Base-by-base conservation (phyloP, 2,797 vertebrate species). In the Pitangus sulphuratus region DNA sequence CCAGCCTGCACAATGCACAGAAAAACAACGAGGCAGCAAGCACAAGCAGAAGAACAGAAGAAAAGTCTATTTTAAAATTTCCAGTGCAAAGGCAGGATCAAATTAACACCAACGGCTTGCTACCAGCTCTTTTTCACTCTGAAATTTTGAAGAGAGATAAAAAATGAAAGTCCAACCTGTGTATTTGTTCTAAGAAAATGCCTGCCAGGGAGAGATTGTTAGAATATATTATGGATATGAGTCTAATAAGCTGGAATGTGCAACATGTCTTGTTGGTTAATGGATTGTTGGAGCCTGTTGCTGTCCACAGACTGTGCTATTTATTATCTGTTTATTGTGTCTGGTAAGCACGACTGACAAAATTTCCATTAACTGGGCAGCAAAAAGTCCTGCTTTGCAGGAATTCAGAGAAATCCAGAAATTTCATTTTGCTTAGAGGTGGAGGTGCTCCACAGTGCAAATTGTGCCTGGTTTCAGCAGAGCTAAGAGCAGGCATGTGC, bases 401-500 rank as follows among this genome's bases (percentile, higher is more conserved):
- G 61, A 86, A 57, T 84, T 76, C 16, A 8, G 48, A 84, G 60
- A 71, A 87, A 89, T 31, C 16, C 6, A 17, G 66, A 60, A 70
- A 84, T 48, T 33, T 47, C 50, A 12, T 70, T 82, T 69, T 62
- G 50, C 31, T 89, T 53, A 18, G 31, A 66, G 56, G 26, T 24
- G 15, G 37, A 39, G 79, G 71, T 77, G 56, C 16, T 88, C 54
- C 26, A 21, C 3, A 1, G 24, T 31, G 57, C 57, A 69, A 93
- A 61, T 1, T 30, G 40, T 10, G 2, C 30, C 39, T 3, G 57
- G 8, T n/a, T 37, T 75, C 61, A 69, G 76, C 69, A 39, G 51
- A 40, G 66, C 1, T 0, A 24, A 44, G 54, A 37, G 25, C 1
- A 0, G 30, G 48, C 2, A 0, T 9, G 42, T 0, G 2, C 22